Base-by-base conservation (phyloP, 2,888 invertebrate species). In the Acholoe squamosa region DNA sequence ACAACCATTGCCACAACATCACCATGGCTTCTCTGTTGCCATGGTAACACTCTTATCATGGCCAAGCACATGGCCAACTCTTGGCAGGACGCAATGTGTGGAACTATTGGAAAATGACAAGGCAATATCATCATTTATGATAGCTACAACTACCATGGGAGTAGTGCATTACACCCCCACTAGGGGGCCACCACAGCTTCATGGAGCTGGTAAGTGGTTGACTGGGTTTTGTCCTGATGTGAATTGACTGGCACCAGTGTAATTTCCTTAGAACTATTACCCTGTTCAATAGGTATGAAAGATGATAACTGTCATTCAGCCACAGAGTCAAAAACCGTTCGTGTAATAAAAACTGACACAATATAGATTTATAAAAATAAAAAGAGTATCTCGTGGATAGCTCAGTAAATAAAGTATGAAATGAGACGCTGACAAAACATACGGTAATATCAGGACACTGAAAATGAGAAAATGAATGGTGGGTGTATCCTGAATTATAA, bases 221-320 rank as follows among this genome's bases (percentile, higher is more conserved):
- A 16, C 71, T 71, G 71, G 3, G 25, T 71, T 80, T 80, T 33
- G 80, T 33, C 34, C 80, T 43, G 16, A 80, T 33, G 16, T 43
- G 80, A 80, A 80, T 80, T 80, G 80, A 80, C 80, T 43, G 80
- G 71, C 19, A 14, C 16, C 14, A n/a, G 33, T 33, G 77, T 67
- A 28, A 77, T 10, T 77, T 31, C 33, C 31, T 1, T 28, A 33
- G 10, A 33, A 3, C 76, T n/a, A 80, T 80, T 34, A 80, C 33
- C 7, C 80, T 33, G 34, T 43, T 80, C 80, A 80, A n/a, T 34
- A 25, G 80, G 34, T 43, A 80, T 80, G 80, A 80, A 80, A 33
- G 80, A 80, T 33, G 80, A 80, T 80, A 80, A 80, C 80, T 80
- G 80, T 43, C 80, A 80, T 43, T 80, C 34, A 14, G 43, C 43